phyloP scores from a whole-genome alignment of 1,140 invertebrate species.

The Eubasilissa regina region DNA sequence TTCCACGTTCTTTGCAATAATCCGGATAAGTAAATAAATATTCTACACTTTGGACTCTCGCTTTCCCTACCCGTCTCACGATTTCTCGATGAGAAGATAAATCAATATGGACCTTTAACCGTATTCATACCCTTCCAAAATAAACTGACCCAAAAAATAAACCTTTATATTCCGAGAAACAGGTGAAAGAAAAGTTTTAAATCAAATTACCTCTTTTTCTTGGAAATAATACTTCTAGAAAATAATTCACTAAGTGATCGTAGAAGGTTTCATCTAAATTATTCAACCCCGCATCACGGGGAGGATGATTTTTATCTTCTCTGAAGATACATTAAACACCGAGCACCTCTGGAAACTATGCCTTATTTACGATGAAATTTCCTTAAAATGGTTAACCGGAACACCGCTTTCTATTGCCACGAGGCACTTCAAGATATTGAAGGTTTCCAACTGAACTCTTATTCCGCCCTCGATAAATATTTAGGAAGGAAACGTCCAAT shows the following conservation, averaged over 20 bases:
- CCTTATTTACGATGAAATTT: conserved; percentile 28
- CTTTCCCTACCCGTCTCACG: too few relatives aligned
- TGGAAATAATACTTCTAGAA: not conserved
- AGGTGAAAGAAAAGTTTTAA: too few relatives aligned
- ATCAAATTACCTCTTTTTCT: too few relatives aligned
- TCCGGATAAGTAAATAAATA: too few relatives aligned
- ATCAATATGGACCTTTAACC: too few relatives aligned
- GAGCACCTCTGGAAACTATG: not conserved
- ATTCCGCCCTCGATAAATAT: conserved; percentile 8
- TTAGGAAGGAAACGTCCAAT: conserved; percentile 13
- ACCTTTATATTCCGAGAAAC: too few relatives aligned
- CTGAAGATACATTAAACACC: not conserved
- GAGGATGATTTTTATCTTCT: conserved; percentile 25
- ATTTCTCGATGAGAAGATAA: too few relatives aligned
- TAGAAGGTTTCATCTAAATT: conserved; percentile 23
- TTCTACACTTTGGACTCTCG: too few relatives aligned
- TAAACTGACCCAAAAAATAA: too few relatives aligned
- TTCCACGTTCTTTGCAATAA: too few relatives aligned
- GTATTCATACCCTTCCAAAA: too few relatives aligned
- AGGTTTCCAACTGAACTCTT: not conserved
- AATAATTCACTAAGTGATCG: conserved; percentile 7
- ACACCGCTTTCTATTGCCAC: not conserved
- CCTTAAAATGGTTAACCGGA: conserved; percentile 18
- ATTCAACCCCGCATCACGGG: conserved; percentile 13
- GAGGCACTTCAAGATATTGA: conserved; percentile 14